These are phyloP conservation scores for Aplocera efformata DNA, from an alignment of 2,888 invertebrate genomes.

Conservation along the genomic window DNA sequence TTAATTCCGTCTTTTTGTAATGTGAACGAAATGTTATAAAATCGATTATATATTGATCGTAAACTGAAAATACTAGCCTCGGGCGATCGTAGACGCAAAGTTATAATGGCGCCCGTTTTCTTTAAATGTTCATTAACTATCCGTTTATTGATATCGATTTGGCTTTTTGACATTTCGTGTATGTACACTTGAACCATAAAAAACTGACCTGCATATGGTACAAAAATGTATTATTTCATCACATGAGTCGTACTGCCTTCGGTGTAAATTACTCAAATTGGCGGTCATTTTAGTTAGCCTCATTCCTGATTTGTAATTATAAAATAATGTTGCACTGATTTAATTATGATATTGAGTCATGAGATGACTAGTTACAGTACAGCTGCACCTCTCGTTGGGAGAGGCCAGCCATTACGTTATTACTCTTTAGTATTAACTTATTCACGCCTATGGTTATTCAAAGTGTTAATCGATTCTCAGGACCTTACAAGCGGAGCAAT, in stretches of 20 bases:
- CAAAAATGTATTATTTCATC: conserved; percentile 7
- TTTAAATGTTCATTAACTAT: not conserved
- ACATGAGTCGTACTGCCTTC: too few species aligned
- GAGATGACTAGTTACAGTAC: conserved; percentile 20
- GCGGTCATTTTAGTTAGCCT: not conserved
- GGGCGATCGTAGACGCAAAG: conserved; percentile 4
- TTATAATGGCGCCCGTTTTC: conserved; percentile 3
- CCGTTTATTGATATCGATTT: conserved; percentile 5
- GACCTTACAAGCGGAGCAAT: too few species aligned
- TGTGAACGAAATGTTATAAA: too few species aligned
- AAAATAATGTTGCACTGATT: conserved; percentile 18
- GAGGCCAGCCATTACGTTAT: not conserved
- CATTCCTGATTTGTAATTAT: conserved; percentile 13
- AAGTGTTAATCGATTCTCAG: too few species aligned
- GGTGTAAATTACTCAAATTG: not conserved
- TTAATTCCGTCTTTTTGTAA: too few species aligned
- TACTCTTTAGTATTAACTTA: too few species aligned
- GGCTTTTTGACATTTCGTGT: conserved; percentile 11
- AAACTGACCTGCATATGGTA: too few species aligned
- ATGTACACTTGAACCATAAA: conserved; percentile 5
- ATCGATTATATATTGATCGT: too few species aligned
- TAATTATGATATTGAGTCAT: conserved; percentile 24
- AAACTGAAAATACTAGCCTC: not conserved
- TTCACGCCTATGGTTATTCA: too few species aligned
- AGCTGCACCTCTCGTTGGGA: conserved; percentile 16